Base-by-base conservation (phyloP, 2,113 vertebrate species). In the Campylomormyrus numenius region DNA sequence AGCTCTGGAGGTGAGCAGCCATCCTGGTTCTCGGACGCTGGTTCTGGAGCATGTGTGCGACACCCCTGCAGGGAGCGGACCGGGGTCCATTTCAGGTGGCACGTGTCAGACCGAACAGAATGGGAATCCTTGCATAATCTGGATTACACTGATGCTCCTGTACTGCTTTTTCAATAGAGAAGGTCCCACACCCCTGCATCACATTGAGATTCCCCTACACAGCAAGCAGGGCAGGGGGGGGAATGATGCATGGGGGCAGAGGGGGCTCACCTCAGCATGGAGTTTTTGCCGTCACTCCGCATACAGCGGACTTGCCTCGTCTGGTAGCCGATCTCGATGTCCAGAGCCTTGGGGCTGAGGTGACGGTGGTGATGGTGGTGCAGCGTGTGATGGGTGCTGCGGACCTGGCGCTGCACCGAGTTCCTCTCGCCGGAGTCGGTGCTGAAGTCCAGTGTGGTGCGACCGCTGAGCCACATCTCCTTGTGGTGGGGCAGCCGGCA, bases 301-400 rank as follows among this genome's bases (percentile, higher is more conserved):
- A 93, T 93, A 62, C 97, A 98, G 89, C 96, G 94, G 42, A 97
- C 94, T 90, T 96, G 96, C 88, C 97, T 92, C 3, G 93, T 97
- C 62, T 97, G 97, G 92, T 95, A 96, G 0, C 97, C 97, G 0
- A 97, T 94, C 90, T 96, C 93, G 91, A 95, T 45, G 90, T 95
- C 91, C 94, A 92, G 91, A 7, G 93, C 52, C 85, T 90, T 94
- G 0, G 91, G 80, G 77, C 84, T 46, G 66, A 52, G 91, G 27
- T 88, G 90, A 1, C 91, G 89, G 42, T 89, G 90, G 80, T 90
- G 90, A 21, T 84, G 88, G 9, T 35, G 89, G 6, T 0, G 93
- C 0, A 90, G 94, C 8, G 77, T 62, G 85, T 90, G 94, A 17
- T 89, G 77, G 85, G 87, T 11, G 70, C 91, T 94, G 24, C 94